Percentiles rank a stretch among this genome's conserved stretches.
phyloP scores from a whole-genome alignment of 2,888 invertebrate genomes.

The Mechanitis messenoides region DNA sequence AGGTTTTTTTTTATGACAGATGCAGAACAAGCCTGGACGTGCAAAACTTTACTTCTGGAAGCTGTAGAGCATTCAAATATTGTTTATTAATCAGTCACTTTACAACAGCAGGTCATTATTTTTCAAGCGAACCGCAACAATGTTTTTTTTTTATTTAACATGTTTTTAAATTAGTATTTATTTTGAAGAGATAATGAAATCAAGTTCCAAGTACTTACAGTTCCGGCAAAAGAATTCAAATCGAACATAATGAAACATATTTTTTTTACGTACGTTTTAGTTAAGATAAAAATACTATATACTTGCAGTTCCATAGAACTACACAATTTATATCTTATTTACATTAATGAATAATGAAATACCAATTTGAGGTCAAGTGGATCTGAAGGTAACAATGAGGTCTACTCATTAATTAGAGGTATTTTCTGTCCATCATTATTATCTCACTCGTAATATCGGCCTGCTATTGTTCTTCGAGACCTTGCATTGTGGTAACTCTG shows the following conservation, averaged over 20 bases:
- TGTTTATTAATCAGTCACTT: background rate
- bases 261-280: too few relatives aligned
- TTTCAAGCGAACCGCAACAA: too few relatives aligned
- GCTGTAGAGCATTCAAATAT: background rate
- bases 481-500: conserved; percentile 23
- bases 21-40: background rate
- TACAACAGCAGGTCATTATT: background rate
- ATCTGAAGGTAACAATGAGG: conserved; percentile 11
- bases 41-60: background rate
- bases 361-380: background rate
- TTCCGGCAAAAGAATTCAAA: too few relatives aligned
- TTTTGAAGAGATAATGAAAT: too few relatives aligned
- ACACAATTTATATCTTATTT: too few relatives aligned
- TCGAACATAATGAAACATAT: too few relatives aligned
- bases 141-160: too few relatives aligned
- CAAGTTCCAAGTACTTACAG: too few relatives aligned
- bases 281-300: too few relatives aligned
- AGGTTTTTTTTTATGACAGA: background rate
- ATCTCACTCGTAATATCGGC: conserved; percentile 20
- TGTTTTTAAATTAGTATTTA: too few relatives aligned
- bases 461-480: conserved; percentile 23
- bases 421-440: conserved; percentile 18
- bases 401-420: conserved; percentile 14
- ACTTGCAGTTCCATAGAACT: too few relatives aligned
- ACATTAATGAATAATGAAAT: too few relatives aligned